Base-by-base conservation (phyloP, 2,797 vertebrate genomes). In the Limnodromus scolopaceus region DNA sequence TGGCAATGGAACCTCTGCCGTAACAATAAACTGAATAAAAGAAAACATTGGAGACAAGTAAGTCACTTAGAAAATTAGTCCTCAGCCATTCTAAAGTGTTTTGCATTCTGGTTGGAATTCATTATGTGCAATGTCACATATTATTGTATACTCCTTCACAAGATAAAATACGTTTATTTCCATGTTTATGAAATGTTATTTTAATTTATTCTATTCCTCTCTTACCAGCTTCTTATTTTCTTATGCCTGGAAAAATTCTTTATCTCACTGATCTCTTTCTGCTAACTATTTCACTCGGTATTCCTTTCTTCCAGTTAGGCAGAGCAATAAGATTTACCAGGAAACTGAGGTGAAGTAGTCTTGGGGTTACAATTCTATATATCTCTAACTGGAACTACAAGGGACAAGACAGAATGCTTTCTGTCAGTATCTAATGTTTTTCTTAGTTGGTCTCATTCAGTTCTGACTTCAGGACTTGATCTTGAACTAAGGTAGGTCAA, bases 21-120 rank as follows among this genome's bases (percentile, higher is more conserved):
- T 38, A 88, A 74, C 28, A 84, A 84, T 63, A 94, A 92, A 88
- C 6, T 16, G 34, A 70, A 88, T 72, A 79, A 65, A 83, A 87
- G 36, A 87, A 61, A 95, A 63, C 7, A 66, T 10, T 79, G 39
- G 51, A 77, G 74, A 89, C 36, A 79, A 94, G 53, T 70, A 83
- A 95, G 72, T 86, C 49, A 72, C 76, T 94, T 88, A 82, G 87
- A 95, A 94, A 92, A 97, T 95, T 90, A 93, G 43, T 92, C 39
- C 20, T 95, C 69, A 72, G 7, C 32, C 32, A 70, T 86, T 79
- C 51, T 82, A 34, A 88, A 90, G 18, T 48, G 27, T 64, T 95
- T 92, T 93, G 28, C 32, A 77, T 76, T 86, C 39, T 81, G 30
- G 43, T 74, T 88, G 45, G 74, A 94, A 77, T 69, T 90, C 85